Conservation (phyloP, 2,797 vertebrate species). For the Poeciliopsis turneri region DNA sequence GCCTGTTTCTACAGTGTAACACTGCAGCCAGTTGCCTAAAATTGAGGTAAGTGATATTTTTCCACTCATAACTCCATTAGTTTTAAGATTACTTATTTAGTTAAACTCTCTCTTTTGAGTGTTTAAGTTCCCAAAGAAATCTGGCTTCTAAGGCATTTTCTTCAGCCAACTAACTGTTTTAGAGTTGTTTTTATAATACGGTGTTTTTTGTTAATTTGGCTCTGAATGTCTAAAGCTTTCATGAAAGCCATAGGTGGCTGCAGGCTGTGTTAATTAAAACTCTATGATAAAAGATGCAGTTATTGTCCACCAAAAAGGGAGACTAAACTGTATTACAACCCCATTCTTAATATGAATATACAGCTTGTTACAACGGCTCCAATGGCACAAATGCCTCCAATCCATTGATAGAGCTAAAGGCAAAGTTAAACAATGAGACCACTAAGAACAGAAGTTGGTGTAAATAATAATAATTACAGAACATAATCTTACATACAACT, state of each 20-base stretch:
- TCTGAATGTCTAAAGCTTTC: conserved; percentile 1
- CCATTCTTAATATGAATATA: background rate
- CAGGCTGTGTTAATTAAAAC: background rate
- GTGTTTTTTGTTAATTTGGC: background rate
- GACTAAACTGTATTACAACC: background rate
- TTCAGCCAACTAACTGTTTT: background rate
- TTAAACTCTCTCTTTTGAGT: background rate
- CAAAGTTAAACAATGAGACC: background rate
- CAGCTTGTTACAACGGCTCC: background rate
- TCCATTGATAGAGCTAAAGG: background rate
- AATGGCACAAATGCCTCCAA: background rate
- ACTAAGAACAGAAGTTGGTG: background rate
- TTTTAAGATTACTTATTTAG: background rate
- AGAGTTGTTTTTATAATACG: background rate
- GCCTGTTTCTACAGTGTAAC: conserved; percentile 18
- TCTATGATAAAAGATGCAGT: background rate
- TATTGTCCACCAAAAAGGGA: background rate
- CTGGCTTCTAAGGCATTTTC: background rate
- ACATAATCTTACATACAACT: background rate
- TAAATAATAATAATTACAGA: background rate
- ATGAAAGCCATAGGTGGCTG: background rate
- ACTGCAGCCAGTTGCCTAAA: conserved; percentile 11
- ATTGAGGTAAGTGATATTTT: conserved; percentile 61
- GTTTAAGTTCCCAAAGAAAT: background rate
- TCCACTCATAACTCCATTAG: background rate